Conservation (phyloP, 2,888 invertebrate species). For the Galerucella pusilla region DNA sequence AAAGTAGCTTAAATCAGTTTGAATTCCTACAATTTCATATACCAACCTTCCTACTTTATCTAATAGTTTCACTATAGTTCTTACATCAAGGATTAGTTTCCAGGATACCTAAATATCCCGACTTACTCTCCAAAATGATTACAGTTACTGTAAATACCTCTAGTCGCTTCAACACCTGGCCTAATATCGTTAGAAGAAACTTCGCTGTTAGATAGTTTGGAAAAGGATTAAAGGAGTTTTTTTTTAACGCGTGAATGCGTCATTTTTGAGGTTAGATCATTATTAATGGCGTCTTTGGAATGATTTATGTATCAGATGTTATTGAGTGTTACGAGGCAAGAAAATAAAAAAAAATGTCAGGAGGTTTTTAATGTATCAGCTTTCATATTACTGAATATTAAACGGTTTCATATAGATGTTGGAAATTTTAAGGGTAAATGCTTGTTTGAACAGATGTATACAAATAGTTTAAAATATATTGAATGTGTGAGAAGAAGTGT, state of each 20-base stretch:
- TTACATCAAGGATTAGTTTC: no score
- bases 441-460: neutral
- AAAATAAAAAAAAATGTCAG: neutral
- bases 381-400: neutral
- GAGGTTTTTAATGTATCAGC: neutral
- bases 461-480: neutral
- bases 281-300: conserved; percentile 34
- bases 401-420: neutral
- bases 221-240: conserved; percentile 38
- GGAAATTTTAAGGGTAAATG: neutral
- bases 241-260: conserved; percentile 31
- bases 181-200: neutral
- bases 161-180: neutral
- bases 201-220: conserved; percentile 14
- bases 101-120: no score
- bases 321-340: conserved; percentile 14
- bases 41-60: no score
- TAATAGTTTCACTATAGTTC: no score
- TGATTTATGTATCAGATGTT: conserved; percentile 37
- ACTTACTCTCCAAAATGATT: neutral
- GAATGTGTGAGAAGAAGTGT: no score
- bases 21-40: no score
- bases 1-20: no score
- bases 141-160: neutral
- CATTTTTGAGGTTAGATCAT: conserved; percentile 38